A percentile compares a stretch with the other conserved stretches of the same genome.
Conservation (phyloP, 2,888 invertebrate genomes). For the Noctua fimbriata region DNA sequence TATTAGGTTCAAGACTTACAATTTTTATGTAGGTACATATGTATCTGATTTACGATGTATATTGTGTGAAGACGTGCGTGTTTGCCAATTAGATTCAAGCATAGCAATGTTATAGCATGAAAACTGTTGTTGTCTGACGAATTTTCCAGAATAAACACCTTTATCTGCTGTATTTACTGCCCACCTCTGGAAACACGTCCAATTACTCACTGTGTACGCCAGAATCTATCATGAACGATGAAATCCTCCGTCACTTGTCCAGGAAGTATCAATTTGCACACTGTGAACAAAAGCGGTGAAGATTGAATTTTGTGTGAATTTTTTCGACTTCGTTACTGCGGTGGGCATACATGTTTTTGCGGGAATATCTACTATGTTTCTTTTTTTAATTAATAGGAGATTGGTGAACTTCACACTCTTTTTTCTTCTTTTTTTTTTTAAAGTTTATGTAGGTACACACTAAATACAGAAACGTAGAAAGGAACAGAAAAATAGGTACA, state of each 20-base stretch:
- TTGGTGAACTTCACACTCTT: not conserved
- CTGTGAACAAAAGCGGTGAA: not conserved
- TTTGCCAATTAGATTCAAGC: not conserved
- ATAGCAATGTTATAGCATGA: not conserved
- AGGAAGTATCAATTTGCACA: slow-evolving; percentile 27
- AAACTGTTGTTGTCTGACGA: not conserved
- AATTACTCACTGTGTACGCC: slow-evolving; percentile 12
- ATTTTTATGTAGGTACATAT: not conserved
- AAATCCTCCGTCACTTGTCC: slow-evolving; percentile 5
- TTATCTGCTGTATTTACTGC: not conserved
- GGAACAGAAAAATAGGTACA: too few species aligned
- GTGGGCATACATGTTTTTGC: not conserved
- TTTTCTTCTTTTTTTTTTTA: not conserved
- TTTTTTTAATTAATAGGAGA: not conserved
- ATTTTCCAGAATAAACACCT: not conserved
- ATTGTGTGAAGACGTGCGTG: not conserved
- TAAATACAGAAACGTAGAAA: too few species aligned
- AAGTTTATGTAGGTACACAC: too few species aligned
- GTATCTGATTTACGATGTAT: too few species aligned
- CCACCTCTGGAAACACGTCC: not conserved
- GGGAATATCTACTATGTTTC: not conserved
- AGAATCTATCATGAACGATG: not conserved
- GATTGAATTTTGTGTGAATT: not conserved
- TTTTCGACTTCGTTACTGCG: not conserved
- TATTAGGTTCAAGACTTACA: slow-evolving; percentile 25